Percentiles rank a stretch among this genome's conserved stretches.
phyloP scores from a whole-genome alignment of 2,113 vertebrate species.

The Peromyscus maniculatus region DNA sequence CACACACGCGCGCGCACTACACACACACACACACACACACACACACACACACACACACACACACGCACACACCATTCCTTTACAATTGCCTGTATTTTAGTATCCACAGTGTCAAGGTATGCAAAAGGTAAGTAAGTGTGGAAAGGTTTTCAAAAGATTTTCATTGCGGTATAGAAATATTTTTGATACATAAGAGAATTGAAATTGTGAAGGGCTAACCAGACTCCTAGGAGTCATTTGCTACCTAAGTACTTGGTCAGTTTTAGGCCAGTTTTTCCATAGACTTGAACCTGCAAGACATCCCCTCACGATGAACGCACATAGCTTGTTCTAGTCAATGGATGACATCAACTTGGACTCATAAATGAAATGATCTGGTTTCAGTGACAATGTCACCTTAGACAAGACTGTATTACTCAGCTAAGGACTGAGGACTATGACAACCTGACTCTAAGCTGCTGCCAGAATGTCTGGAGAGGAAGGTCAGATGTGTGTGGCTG shows the following conservation, averaged over 20 bases:
- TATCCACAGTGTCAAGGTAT: not conserved
- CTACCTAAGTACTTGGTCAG: not conserved
- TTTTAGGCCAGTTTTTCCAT: not conserved
- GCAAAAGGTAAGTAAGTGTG: not conserved
- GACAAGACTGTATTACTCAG: too few relatives aligned
- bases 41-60: not conserved
- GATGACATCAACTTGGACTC: not conserved
- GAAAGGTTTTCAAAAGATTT: not conserved
- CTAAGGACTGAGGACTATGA: not conserved
- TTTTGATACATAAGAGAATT: constrained; percentile 20
- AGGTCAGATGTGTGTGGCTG: not conserved
- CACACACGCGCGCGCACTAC: not conserved
- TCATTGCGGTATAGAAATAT: not conserved
- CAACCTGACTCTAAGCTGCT: not conserved
- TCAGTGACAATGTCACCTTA: not conserved
- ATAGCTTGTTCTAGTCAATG: not conserved
- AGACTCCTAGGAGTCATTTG: not conserved
- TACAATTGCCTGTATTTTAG: not conserved
- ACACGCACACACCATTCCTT: not conserved
- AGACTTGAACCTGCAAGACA: not conserved
- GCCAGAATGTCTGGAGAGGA: not conserved
- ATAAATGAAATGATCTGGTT: not conserved
- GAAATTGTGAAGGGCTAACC: not conserved
- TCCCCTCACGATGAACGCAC: not conserved
- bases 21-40: not conserved